Evolutionary conservation across 1,140 invertebrate genomes (phyloP).

Genomic region (Apocrypta bakeri): DNA sequence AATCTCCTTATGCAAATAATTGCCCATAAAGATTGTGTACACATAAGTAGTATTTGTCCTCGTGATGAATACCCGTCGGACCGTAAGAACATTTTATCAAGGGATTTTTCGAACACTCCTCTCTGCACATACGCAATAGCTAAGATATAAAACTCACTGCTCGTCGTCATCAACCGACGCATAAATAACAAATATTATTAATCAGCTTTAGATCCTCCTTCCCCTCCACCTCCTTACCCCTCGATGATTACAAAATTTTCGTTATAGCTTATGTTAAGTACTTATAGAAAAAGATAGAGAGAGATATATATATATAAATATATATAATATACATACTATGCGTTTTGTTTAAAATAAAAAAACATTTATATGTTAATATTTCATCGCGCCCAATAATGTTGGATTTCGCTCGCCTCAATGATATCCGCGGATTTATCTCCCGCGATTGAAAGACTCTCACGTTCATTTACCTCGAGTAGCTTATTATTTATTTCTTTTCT

Average conservation of each 20-base stretch:
- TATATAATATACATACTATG: too few species aligned
- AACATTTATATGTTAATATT: neutral
- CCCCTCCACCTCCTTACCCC: too few species aligned
- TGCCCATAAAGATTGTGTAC: conserved; percentile 1
- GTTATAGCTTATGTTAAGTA: too few species aligned
- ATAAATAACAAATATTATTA: neutral
- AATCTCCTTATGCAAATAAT: conserved; percentile 27
- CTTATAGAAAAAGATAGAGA: neutral
- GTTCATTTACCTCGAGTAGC: neutral
- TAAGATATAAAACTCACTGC: neutral
- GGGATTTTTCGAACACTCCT: neutral
- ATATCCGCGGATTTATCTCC: neutral
- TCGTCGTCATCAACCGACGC: neutral
- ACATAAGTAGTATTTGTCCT: conserved; percentile 8
- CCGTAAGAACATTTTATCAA: conserved; percentile 1
- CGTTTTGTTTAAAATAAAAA: neutral
- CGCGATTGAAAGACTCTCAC: conserved; percentile 27
- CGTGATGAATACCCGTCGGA: neutral
- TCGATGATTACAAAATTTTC: neutral
- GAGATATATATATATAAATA: too few species aligned
- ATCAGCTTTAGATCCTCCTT: neutral
- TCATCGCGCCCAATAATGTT: conserved; percentile 1
- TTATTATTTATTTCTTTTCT: neutral
- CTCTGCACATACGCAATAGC: neutral
- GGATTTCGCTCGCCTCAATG: neutral